Percentiles rank a stretch among this genome's conserved stretches.
Evolutionary conservation across 2,888 invertebrate genomes (phyloP).

Genomic region (Trichogramma dendrolimi): DNA sequence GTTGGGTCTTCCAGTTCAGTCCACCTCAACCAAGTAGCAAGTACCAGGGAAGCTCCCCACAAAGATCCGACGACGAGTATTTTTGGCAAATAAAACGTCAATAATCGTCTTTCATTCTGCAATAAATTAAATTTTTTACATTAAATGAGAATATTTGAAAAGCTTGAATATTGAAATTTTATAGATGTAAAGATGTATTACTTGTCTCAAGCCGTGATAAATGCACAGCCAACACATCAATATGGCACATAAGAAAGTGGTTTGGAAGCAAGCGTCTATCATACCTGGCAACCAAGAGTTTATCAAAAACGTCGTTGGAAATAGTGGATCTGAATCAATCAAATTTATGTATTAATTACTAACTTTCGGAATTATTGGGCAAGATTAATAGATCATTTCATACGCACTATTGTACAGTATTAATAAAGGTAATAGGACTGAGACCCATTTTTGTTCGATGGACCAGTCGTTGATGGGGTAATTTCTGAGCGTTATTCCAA

Average conservation of each 20-base stretch:
- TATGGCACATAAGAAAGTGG: constrained; percentile 80
- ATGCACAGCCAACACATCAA: constrained; percentile 92
- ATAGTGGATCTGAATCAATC: constrained; percentile 75
- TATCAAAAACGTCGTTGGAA: constrained; percentile 83
- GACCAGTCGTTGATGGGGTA: constrained; percentile 92
- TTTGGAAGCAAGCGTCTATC: constrained; percentile 85
- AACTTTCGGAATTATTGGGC: not conserved
- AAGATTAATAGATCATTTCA: constrained; percentile 8
- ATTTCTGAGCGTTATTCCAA: constrained; percentile 80
- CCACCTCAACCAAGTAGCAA: constrained; percentile 87
- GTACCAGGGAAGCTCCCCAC: constrained; percentile 80
- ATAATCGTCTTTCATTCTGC: constrained; percentile 81
- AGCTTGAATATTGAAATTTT: not conserved
- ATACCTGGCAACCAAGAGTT: constrained; percentile 90
- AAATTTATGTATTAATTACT: not conserved
- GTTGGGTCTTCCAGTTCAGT: constrained; percentile 87
- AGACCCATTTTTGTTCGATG: constrained; percentile 96
- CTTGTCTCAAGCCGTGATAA: constrained; percentile 92
- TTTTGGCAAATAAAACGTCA: constrained; percentile 89
- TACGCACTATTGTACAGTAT: constrained; percentile 86
- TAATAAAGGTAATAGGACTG: constrained; percentile 78
- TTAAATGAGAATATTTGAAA: not conserved
- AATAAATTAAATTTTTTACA: not conserved
- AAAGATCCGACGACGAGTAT: constrained; percentile 78
- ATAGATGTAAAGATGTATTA: constrained; percentile 41